Percentiles rank a stretch among this genome's conserved stretches.
Conservation (phyloP, 2,113 vertebrate species). For the Mystacornis crossleyi region DNA sequence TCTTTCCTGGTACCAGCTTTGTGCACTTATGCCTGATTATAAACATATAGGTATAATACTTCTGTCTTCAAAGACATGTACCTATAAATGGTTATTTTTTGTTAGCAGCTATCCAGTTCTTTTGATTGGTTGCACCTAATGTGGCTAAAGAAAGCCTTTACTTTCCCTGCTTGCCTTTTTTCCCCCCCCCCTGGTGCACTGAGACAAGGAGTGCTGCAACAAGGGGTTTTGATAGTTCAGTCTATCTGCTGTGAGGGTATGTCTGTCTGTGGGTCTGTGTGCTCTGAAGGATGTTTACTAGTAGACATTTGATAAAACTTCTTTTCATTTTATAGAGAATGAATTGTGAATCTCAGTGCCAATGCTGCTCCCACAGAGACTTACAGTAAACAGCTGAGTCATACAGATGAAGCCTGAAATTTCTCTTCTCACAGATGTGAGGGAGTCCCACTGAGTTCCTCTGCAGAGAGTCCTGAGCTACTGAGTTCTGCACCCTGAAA, state of each 20-base stretch:
- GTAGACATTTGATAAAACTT: background rate
- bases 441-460: background rate
- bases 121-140: background rate
- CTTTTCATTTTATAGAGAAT: background rate
- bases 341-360: background rate
- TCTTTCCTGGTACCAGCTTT: background rate
- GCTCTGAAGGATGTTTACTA: background rate
- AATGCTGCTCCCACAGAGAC: background rate
- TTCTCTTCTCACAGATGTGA: background rate
- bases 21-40: background rate
- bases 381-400: background rate
- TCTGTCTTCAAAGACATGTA: background rate
- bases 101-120: background rate
- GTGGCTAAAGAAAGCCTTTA: background rate
- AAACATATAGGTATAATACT: background rate
- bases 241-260: background rate
- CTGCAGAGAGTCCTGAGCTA: background rate
- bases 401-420: background rate
- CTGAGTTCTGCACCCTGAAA: background rate
- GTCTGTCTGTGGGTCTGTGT: background rate
- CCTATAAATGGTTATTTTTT: background rate
- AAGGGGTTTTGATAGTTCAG: background rate
- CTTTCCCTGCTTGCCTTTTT: background rate
- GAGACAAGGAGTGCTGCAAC: background rate
- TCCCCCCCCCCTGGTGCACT: background rate